Evolutionary conservation across 2,113 vertebrate genomes (phyloP).

Genomic region (Sylvia atricapilla): DNA sequence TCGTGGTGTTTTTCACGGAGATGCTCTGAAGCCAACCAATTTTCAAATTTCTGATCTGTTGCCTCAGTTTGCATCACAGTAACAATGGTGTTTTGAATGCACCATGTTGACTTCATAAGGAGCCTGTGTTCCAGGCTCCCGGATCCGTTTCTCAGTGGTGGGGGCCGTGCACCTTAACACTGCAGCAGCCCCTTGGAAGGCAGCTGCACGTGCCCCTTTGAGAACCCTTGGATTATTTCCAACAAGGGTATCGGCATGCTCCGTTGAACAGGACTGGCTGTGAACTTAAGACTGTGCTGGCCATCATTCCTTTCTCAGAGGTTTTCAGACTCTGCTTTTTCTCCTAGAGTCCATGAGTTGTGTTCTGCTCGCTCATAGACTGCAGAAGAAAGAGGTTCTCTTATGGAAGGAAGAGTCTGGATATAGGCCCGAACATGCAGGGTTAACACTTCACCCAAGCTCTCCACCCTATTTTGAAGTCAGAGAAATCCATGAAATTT

Average conservation of each 20-base stretch:
- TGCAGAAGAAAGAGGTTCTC: constrained; percentile 57
- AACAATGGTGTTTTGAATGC: not conserved
- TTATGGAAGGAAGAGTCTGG: constrained; percentile 16
- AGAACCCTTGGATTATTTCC: not conserved
- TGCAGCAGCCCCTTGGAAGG: not conserved
- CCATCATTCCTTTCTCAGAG: not conserved
- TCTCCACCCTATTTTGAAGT: constrained; percentile 27
- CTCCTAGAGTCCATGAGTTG: constrained; percentile 58
- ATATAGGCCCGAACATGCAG: not conserved
- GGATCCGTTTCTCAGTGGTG: not conserved
- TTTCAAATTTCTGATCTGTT: not conserved
- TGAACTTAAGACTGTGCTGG: not conserved
- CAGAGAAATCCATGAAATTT: constrained; percentile 34
- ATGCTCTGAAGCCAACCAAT: not conserved
- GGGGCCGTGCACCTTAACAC: not conserved
- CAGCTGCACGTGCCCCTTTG: not conserved
- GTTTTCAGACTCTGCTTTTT: constrained; percentile 52
- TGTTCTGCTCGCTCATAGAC: constrained; percentile 38
- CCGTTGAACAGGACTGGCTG: not conserved
- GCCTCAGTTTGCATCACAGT: not conserved
- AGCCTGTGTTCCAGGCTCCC: not conserved
- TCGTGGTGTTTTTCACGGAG: not conserved
- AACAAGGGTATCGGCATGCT: not conserved
- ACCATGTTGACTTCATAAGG: not conserved
- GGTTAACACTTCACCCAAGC: constrained; percentile 22